Evolutionary conservation across 2,888 invertebrate species (phyloP), one percentile per base, ranked within the genome.

Genomic region (Hirtodrosophila trivittata): DNA sequence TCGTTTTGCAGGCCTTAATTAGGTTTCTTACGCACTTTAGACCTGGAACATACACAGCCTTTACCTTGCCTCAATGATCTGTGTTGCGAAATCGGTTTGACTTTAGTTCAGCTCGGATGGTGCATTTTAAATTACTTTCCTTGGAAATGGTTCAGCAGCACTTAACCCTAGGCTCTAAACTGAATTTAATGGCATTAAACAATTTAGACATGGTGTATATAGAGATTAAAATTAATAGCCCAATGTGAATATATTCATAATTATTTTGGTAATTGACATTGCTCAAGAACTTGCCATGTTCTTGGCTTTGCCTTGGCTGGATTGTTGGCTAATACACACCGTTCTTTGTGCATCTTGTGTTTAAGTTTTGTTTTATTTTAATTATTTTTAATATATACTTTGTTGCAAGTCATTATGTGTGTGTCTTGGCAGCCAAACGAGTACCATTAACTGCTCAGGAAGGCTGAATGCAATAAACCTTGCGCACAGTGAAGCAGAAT

Each of bases 21-120:
- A 55, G 58, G 46, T 65, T 72, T 83, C 5, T 73, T 69, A 85
- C 85, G 85, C 77, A 82, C 76, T 76, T 72, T 84, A 70, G 65
- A 71, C 81, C 77, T 62, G 72, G 42, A 51, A 75, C 42, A 51
- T 49, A 37, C 33, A 37, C 35, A 35, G 59, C 12, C 51, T 30
- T 42, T 62, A 57, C 32, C 49, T 58, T 51, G 57, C 54, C 46
- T 47, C 59, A 50, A 42, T 49, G 28, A 28, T 28, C 9, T 57
- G 18, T 51, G 35, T 63, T 38, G 26, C 37, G 38, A 26, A 54
- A 51, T 55, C 6, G 18, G 21, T 25, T 56, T 51, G 33, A 30
- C 25, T 16, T 54, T 54, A 21, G 5, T 21, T 21, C 2, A 21
- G 18, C n/a, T n/a, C n/a, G n/a, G n/a, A n/a, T n/a, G n/a, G n/a